phyloP scores from a whole-genome alignment of 2,888 invertebrate species.

The Holacanthella duospinosa region DNA sequence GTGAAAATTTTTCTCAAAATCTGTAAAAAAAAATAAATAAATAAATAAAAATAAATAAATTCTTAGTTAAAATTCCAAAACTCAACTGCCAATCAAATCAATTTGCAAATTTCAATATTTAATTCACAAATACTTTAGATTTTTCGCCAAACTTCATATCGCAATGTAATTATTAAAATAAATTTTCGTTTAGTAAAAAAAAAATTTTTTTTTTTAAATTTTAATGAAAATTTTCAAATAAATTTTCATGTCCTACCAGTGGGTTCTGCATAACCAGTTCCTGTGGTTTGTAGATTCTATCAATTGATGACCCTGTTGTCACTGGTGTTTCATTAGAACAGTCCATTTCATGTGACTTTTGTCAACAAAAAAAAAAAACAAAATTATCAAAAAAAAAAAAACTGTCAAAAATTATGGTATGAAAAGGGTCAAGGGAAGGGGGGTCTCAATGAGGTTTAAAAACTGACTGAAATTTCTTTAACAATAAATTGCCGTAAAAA shows the following conservation, averaged over 20 bases:
- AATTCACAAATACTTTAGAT: too few species aligned
- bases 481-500: too few species aligned
- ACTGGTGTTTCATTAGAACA: background rate
- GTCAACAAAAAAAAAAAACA: background rate
- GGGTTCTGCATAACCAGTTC: background rate
- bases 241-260: background rate
- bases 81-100: background rate
- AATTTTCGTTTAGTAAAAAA: too few species aligned
- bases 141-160: too few species aligned
- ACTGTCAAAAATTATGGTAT: too few species aligned
- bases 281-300: background rate
- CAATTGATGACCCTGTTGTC: background rate
- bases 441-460: too few species aligned
- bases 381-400: background rate
- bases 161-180: too few species aligned
- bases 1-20: background rate
- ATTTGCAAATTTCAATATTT: too few species aligned
- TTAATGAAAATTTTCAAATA: too few species aligned
- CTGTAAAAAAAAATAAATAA: background rate
- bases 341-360: background rate
- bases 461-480: too few species aligned
- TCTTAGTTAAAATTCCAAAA: background rate
- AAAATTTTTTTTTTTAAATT: too few species aligned
- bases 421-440: too few species aligned
- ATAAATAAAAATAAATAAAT: background rate